These are phyloP conservation scores for Acanthosepion lycidas DNA, from an alignment of 2,888 invertebrate species.

Conservation along the genomic window DNA sequence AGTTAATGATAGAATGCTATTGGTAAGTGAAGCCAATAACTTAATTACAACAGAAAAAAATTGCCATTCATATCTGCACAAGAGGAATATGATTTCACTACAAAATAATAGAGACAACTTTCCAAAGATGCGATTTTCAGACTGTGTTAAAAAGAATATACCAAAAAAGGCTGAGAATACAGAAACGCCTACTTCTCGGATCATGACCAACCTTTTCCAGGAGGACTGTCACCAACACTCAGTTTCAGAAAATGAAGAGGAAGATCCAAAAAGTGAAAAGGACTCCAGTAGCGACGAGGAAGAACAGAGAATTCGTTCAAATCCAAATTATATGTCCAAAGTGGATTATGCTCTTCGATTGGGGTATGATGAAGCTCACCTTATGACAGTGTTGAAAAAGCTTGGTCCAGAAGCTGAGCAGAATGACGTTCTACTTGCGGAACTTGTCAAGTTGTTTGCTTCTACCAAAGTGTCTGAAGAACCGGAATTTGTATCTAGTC, in stretches of 20 bases:
- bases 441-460: constrained; percentile 85
- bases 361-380: constrained; percentile 90
- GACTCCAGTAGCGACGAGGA: constrained; percentile 50
- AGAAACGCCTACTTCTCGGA: not conserved
- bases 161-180: not conserved
- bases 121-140: not conserved
- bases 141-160: too few species aligned
- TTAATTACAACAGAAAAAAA: not conserved
- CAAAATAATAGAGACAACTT: not conserved
- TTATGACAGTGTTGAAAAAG: constrained; percentile 87
- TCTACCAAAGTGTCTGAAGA: not conserved
- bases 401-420: constrained; percentile 89
- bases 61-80: not conserved
- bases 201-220: too few species aligned
- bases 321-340: constrained; percentile 77
- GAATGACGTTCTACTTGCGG: constrained; percentile 87
- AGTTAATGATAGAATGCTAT: not conserved
- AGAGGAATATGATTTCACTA: not conserved
- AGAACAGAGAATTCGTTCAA: constrained; percentile 54
- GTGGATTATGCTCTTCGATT: constrained; percentile 93
- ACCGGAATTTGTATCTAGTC: not conserved
- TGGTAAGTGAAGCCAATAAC: not conserved
- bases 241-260: not conserved
- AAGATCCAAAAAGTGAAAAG: not conserved
- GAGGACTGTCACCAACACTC: not conserved